These are phyloP conservation scores for Mystacornis crossleyi DNA, from an alignment of 2,113 vertebrate genomes.

Conservation along the genomic window DNA sequence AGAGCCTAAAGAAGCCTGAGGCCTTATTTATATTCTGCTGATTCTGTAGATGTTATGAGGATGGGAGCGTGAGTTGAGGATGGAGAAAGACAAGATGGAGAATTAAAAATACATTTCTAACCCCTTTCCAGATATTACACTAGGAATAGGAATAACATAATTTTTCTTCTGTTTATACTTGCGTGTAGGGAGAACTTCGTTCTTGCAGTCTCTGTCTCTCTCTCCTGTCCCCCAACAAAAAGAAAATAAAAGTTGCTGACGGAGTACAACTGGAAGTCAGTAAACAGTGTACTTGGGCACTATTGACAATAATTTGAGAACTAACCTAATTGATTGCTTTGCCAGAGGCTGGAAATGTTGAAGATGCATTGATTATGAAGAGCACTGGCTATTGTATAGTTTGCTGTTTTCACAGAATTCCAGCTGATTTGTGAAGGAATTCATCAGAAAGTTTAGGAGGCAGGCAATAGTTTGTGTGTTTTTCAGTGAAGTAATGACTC, in stretches of 20 bases:
- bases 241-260: not conserved
- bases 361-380: constrained; percentile 13
- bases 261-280: not conserved
- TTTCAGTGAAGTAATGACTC: not conserved
- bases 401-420: not conserved
- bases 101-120: not conserved
- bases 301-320: not conserved
- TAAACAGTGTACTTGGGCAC: not conserved
- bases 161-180: not conserved
- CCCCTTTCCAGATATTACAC: not conserved
- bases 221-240: accelerated
- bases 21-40: not conserved
- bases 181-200: accelerated
- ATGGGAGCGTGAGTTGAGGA: not conserved
- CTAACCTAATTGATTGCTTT: constrained; percentile 5
- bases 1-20: not conserved
- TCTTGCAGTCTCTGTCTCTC: not conserved
- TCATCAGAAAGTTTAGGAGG: not conserved
- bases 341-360: not conserved
- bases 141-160: not conserved
- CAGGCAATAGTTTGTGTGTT: not conserved
- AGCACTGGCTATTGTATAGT: not conserved
- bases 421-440: not conserved
- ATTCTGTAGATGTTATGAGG: not conserved
- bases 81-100: not conserved